Evolutionary conservation across 2,888 invertebrate genomes (phyloP).

Genomic region (Ectemnius continuus): DNA sequence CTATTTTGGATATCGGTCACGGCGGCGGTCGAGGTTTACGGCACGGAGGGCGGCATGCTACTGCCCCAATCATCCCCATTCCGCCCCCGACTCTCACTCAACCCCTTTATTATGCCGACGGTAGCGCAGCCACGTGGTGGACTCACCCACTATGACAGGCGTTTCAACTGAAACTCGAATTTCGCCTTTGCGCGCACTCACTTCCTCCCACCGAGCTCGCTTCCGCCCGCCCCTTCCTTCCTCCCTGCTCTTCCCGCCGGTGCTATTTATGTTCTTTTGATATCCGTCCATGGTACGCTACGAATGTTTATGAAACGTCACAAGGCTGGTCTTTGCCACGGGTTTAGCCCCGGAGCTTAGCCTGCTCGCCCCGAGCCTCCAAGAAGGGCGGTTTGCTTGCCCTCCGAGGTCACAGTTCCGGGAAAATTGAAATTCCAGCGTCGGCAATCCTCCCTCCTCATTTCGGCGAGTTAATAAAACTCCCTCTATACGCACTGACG

Average conservation of each 20-base stretch:
- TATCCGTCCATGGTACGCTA: too few relatives aligned
- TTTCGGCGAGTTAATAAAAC: too few relatives aligned
- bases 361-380: too few relatives aligned
- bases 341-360: too few relatives aligned
- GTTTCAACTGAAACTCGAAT: constrained; percentile 23
- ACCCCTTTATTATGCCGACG: constrained; percentile 67
- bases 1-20: constrained; percentile 14
- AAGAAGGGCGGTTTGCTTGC: too few relatives aligned
- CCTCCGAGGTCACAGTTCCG: too few relatives aligned
- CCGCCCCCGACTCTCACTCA: constrained; percentile 59
- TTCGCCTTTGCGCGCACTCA: constrained; percentile 13
- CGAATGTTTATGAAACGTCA: too few relatives aligned
- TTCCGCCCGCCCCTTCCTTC: neutral
- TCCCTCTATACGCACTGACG: too few relatives aligned
- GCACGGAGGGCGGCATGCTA: constrained; percentile 72
- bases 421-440: too few relatives aligned
- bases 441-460: too few relatives aligned
- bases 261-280: neutral
- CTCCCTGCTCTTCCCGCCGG: neutral
- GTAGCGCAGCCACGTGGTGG: constrained; percentile 73
- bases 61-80: constrained; percentile 66
- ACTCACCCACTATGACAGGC: constrained; percentile 61
- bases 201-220: neutral
- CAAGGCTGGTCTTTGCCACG: too few relatives aligned
- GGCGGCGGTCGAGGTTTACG: constrained; percentile 56